A percentile compares a stretch with the other conserved stretches of the same genome.
These are phyloP conservation scores for Antennarius striatus DNA, from an alignment of 2,113 vertebrate genomes.

Conservation along the genomic window DNA sequence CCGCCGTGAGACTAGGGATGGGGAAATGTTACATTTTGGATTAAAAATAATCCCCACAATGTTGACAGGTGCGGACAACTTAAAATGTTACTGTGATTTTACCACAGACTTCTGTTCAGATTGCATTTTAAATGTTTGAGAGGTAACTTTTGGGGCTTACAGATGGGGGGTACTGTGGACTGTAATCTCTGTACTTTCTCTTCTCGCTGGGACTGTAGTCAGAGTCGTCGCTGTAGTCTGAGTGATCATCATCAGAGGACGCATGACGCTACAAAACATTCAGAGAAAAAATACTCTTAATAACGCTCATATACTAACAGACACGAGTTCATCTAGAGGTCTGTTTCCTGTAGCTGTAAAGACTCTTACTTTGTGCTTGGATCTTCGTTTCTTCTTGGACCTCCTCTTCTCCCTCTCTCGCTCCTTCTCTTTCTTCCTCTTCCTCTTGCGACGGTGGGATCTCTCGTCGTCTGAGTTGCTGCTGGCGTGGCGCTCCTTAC, in stretches of 20 bases:
- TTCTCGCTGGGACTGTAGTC: slow-evolving; percentile 94
- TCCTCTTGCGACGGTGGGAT: slow-evolving; percentile 86
- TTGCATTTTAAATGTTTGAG: not conserved
- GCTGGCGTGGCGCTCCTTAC: slow-evolving; percentile 84
- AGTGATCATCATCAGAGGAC: slow-evolving; percentile 93
- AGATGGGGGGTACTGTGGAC: slow-evolving; percentile 85
- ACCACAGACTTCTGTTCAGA: no score
- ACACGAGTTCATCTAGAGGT: not conserved
- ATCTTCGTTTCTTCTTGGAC: slow-evolving; percentile 88
- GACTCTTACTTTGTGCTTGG: slow-evolving; percentile 89
- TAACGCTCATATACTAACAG: not conserved
- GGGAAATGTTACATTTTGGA: not conserved
- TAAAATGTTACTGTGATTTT: no score
- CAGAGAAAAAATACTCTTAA: not conserved
- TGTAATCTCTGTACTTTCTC: slow-evolving; percentile 93
- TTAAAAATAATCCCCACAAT: no score
- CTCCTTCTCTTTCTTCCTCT: slow-evolving; percentile 90
- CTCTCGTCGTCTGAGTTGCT: slow-evolving; percentile 86
- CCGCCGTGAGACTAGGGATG: slow-evolving; percentile 82
- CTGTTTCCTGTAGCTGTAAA: rapidly evolving
- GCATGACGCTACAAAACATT: slow-evolving; percentile 84
- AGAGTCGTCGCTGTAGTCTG: slow-evolving; percentile 91
- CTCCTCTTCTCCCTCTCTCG: slow-evolving; percentile 87
- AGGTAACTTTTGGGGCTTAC: slow-evolving; percentile 58
- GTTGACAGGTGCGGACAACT: no score